Conservation (phyloP, 2,797 vertebrate species). For the Pachyuromys duprasi region DNA sequence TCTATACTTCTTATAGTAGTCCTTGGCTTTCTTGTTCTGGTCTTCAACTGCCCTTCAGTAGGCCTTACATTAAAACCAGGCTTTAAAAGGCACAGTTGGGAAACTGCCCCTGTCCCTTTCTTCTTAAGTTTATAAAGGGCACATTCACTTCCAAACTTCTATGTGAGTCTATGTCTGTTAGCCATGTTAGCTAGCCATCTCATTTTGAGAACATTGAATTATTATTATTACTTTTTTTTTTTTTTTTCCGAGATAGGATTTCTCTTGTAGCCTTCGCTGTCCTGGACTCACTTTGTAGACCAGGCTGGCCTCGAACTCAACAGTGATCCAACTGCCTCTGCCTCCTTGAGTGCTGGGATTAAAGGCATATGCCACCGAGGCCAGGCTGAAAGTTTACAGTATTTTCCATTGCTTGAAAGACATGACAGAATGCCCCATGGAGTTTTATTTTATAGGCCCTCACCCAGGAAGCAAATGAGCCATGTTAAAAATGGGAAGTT, state of each 20-base stretch:
- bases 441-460: conserved; percentile 47
- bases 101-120: neutral
- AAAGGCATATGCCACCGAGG: no score
- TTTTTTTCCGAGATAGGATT: neutral
- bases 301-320: no score
- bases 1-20: neutral
- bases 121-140: conserved; percentile 40
- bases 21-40: conserved; percentile 24
- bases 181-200: neutral
- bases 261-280: no score
- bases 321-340: no score
- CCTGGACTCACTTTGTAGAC: no score
- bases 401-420: conserved; percentile 51
- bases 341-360: no score
- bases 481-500: neutral
- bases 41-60: conserved; percentile 2
- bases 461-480: neutral
- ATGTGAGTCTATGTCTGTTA: conserved; percentile 22
- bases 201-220: conserved; percentile 39
- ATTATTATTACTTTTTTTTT: neutral
- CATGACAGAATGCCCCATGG: neutral
- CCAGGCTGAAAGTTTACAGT: neutral
- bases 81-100: neutral
- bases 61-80: conserved; percentile 9
- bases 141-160: conserved; percentile 13